Evolutionary conservation across 2,113 vertebrate genomes (phyloP).

Genomic region (Pelmatolapia mariae): DNA sequence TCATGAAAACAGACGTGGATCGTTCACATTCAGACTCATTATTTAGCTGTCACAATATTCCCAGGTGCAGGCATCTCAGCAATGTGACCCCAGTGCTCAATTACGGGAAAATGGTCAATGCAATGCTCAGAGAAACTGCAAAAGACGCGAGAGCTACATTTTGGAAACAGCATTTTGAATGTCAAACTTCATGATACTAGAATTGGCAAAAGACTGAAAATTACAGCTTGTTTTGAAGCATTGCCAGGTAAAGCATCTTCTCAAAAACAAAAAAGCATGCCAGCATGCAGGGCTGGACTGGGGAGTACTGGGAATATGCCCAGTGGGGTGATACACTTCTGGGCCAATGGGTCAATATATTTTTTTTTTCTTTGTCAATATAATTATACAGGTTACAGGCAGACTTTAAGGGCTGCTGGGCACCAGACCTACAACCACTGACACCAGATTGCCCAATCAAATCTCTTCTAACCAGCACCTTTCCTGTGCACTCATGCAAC

Average conservation of each 20-base stretch:
- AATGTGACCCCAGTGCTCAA: neutral
- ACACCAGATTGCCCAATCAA: neutral
- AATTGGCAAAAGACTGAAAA: neutral
- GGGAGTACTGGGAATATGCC: neutral
- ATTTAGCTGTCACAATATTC: neutral
- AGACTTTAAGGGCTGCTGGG: neutral
- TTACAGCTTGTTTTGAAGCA: neutral
- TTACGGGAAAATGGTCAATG: neutral
- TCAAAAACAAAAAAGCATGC: neutral
- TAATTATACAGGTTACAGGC: neutral
- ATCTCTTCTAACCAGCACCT: neutral
- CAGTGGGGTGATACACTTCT: neutral
- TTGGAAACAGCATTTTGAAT: neutral
- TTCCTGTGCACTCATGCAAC: neutral
- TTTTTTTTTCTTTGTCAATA: neutral
- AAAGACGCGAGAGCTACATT: accelerated
- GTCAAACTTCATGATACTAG: neutral
- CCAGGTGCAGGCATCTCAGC: neutral
- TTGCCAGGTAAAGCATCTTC: neutral
- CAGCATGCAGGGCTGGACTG: neutral
- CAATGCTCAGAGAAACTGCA: neutral
- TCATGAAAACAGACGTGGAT: neutral
- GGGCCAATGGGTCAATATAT: accelerated
- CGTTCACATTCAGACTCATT: neutral
- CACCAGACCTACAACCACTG: neutral